Conservation (phyloP, 2,113 vertebrate species). For the Gallinago paraguaiae region DNA sequence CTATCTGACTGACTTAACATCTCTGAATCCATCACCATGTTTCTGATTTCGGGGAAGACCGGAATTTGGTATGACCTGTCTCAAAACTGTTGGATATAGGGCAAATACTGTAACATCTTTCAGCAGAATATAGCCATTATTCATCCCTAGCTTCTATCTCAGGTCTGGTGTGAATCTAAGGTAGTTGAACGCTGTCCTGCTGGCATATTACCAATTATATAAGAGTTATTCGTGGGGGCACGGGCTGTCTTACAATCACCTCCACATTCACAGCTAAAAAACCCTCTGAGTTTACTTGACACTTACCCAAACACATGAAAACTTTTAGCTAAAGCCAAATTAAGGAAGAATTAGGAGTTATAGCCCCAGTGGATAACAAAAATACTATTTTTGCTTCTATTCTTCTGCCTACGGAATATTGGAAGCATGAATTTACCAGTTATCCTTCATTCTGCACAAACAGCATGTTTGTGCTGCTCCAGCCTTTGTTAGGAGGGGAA, state of each 20-base stretch:
- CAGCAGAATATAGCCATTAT: fast-evolving
- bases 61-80: background rate
- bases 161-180: background rate
- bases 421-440: background rate
- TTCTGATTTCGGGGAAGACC: background rate
- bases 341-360: background rate
- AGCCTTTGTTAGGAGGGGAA: background rate
- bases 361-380: background rate
- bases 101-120: background rate
- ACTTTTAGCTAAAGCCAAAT: background rate
- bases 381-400: background rate
- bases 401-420: background rate
- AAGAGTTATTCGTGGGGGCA: background rate
- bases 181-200: background rate
- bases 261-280: background rate
- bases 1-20: fast-evolving
- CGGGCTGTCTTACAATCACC: background rate
- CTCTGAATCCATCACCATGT: background rate
- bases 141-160: background rate
- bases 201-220: background rate
- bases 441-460: background rate
- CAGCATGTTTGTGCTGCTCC: fast-evolving
- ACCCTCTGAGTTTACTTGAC: background rate
- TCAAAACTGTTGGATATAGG: background rate
- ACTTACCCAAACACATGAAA: background rate